Evolutionary conservation across 1,140 invertebrate genomes (phyloP), one percentile per base, ranked within the genome.

Genomic region (Drosophila leontia): DNA sequence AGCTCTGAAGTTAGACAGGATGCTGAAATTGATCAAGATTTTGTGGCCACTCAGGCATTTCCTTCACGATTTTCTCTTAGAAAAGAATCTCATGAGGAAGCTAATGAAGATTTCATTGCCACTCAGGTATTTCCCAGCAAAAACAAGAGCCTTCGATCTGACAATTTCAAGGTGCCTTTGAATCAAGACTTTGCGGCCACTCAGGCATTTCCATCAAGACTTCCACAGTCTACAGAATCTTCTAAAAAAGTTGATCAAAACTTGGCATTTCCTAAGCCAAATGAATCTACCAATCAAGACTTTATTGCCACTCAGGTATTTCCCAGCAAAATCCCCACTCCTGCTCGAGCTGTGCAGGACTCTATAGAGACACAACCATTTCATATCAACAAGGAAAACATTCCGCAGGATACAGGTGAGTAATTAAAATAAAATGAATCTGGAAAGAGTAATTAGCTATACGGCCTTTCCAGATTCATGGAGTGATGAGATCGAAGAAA

Each of bases 401-500:
- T 71, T 70, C 34, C 35, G 13, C 15, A 23, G 5, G 8, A 13
- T 1, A 4, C 29, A 35, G 29, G 62, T 69, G 8, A 35, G 37
- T 11, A 34, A 6, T 13, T 15, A 0, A 12, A 11, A 13, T 3
- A 0, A 17, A 19, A 19, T 35, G 11, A 0, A 65, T 8, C 5
- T 44, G 39, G n/a, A n/a, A 35, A 41, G 56, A 17, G 56, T 8
- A 29, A 11, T 39, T 15, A 9, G 0, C 11, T 44, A 17, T 6
- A 17, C 12, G 8, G 4, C 5, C 29, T 34, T 44, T 45, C 9
- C 26, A 42, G 37, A 23, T 34, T 71, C 29, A 19, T 11, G 15
- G 15, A 13, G 11, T 9, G 63, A 83, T 69, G 63, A 80, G 0
- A 39, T 87, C 15, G 80, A 80, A 48, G 11, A 61, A 34, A 44